A percentile compares a stretch with the other conserved stretches of the same genome.
phyloP scores from a whole-genome alignment of 92 coral and sea anemone species.

The Zoanthus solanderi region DNA sequence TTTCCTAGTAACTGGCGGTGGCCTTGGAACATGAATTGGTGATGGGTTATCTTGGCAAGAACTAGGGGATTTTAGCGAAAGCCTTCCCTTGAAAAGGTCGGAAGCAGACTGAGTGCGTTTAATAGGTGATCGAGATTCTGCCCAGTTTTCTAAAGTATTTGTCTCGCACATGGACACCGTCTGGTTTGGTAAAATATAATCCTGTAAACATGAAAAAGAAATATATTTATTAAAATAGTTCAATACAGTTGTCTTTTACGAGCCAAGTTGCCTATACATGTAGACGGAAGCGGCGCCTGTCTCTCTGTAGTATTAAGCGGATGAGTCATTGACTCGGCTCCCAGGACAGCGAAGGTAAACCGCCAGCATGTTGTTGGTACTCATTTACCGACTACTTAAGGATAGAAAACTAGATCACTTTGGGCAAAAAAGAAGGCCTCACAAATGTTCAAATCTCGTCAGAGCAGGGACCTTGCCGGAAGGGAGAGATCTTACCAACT shows the following conservation, averaged over 20 bases:
- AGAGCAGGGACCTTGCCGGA: no score
- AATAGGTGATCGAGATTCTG: conserved; percentile 54
- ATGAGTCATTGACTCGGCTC: no score
- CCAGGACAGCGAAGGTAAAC: no score
- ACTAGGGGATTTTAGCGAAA: conserved; percentile 36
- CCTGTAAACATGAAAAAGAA: conserved; percentile 50
- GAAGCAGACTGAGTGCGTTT: conserved; percentile 82
- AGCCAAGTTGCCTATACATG: no score
- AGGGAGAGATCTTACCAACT: no score
- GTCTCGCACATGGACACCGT: conserved; percentile 68
- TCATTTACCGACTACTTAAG: no score
- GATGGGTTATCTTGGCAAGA: conserved; percentile 28
- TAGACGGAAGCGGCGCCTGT: no score
- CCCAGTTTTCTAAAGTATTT: conserved; percentile 49
- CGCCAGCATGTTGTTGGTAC: no score
- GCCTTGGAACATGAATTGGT: conserved; percentile 59
- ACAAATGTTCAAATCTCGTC: no score
- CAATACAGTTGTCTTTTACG: not conserved
- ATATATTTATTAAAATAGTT: not conserved
- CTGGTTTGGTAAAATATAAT: conserved; percentile 81
- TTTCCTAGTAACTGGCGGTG: conserved; percentile 43
- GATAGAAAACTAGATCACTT: no score
- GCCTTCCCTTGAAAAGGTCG: conserved; percentile 61
- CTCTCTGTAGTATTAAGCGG: no score
- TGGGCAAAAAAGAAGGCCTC: no score